Evolutionary conservation across 2,113 vertebrate genomes (phyloP).

Genomic region (Neodon shergylaensis): DNA sequence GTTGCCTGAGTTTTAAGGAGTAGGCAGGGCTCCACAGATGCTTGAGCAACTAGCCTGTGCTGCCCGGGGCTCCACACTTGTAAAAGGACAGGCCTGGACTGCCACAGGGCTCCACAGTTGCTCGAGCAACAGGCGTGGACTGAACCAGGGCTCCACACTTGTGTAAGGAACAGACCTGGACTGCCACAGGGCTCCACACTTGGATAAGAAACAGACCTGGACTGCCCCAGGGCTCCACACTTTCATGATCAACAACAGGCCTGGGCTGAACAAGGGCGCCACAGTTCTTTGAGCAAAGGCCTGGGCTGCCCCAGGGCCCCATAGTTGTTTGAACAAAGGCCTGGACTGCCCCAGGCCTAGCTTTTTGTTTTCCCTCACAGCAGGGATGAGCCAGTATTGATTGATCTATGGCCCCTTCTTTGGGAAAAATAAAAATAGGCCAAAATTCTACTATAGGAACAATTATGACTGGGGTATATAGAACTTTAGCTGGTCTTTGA

Average conservation of each 20-base stretch:
- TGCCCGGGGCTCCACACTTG: background rate
- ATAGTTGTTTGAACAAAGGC: background rate
- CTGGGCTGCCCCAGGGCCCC: too few species aligned
- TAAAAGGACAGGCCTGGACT: background rate
- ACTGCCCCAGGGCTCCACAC: background rate
- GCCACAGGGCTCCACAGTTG: background rate
- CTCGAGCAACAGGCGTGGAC: background rate
- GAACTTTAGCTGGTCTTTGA: background rate
- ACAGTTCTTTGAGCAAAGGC: background rate
- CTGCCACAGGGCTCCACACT: background rate
- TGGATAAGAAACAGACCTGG: background rate
- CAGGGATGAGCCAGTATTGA: background rate
- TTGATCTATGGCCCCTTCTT: background rate
- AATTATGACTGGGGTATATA: background rate
- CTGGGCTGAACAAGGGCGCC: too few species aligned
- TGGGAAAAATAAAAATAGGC: background rate
- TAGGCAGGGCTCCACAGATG: background rate
- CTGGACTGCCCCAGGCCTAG: background rate
- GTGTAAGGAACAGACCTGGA: fast-evolving
- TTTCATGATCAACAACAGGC: background rate
- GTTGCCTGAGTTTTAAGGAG: background rate
- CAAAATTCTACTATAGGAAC: background rate
- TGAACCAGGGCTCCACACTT: background rate
- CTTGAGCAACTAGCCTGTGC: background rate
- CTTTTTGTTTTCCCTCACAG: background rate